Percentiles rank a stretch among this genome's conserved stretches.
Conservation (phyloP, 2,888 invertebrate genomes). For the Syritta pipiens region DNA sequence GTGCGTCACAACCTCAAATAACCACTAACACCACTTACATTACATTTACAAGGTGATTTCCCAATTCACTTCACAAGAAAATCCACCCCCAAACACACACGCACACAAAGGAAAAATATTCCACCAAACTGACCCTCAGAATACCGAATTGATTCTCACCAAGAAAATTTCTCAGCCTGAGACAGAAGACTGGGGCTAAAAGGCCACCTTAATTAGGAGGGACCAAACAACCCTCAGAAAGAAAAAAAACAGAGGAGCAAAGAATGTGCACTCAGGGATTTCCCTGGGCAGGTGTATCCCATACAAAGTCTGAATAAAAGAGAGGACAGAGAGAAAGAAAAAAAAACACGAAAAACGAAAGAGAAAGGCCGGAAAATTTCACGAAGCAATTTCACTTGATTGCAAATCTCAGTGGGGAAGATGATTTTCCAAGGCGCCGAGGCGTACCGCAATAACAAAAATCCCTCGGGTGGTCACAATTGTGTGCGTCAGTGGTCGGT, state of each 20-base stretch:
- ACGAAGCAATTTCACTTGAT: constrained; percentile 50
- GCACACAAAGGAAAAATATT: no score
- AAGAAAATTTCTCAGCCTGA: constrained; percentile 13
- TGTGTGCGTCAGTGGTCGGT: constrained; percentile 1
- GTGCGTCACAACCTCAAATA: constrained; percentile 18
- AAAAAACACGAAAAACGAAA: no score
- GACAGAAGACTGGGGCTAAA: constrained; percentile 14
- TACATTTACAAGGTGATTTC: constrained; percentile 50
- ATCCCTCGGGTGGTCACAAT: constrained; percentile 36
- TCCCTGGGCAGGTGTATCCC: constrained; percentile 14
- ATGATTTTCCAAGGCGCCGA: constrained; percentile 40
- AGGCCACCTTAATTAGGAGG: constrained; percentile 38
- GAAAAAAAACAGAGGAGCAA: neutral
- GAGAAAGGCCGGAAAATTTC: no score
- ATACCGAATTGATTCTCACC: constrained; percentile 32
- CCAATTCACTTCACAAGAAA: constrained; percentile 47
- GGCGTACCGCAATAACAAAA: constrained; percentile 49
- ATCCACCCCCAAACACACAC: constrained; percentile 15
- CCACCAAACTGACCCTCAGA: constrained; percentile 8
- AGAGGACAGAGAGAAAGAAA: no score
- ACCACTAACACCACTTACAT: constrained; percentile 42
- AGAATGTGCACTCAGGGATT: constrained; percentile 17
- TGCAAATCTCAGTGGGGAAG: constrained; percentile 36
- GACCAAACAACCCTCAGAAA: no score
- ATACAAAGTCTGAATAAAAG: neutral